Base-by-base conservation (phyloP, 2,113 vertebrate genomes). In the Desmodus rotundus region DNA sequence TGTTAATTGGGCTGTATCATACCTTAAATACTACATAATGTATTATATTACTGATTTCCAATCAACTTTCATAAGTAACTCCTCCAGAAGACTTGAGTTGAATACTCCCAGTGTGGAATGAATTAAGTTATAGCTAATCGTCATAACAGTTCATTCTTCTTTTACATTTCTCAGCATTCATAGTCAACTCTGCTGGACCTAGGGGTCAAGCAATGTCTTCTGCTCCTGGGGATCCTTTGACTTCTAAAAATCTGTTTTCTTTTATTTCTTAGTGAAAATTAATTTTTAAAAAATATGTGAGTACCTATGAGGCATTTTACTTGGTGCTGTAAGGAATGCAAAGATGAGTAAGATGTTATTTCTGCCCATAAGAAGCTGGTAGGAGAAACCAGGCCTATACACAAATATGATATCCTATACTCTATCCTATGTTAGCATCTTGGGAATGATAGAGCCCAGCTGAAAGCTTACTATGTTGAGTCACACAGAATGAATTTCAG, bases 311-410 rank as follows among this genome's bases (percentile, higher is more conserved):
- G 36, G 14, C 65, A 76, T 68, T 94, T 89, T 84, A 82, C 19
- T 88, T 94, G 72, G 11, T 89, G 54, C 16, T 93, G 1, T 74
- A 36, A 28, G 20, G 16, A 82, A 43, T 93, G 52, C 7, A 91
- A 56, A 89, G 38, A 87, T 76, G 45, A 95, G 4, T 84, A 87
- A 94, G 94, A 92, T 65, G 31, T 84, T 78, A 87, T 92, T 95
- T 70, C 61, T 93, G 47, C 41, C 65, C 76, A n/a, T 7, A 85
- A 89, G 70, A 93, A 92, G n/a, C 61, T 96, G 26, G 10, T 91
- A 43, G 73, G 38, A 81, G 45, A 95, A 96, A 61, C 76, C 19
- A 87, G 82, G 89, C 36, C 13, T 52, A 2, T 81, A 38, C 3
- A 9, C 33, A 73, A 63, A 80, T 83, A 83, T 76, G 26, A 26